Percentiles rank a stretch among this genome's conserved stretches.
phyloP scores from a whole-genome alignment of 2,888 invertebrate species.

The Calameuta idolon region DNA sequence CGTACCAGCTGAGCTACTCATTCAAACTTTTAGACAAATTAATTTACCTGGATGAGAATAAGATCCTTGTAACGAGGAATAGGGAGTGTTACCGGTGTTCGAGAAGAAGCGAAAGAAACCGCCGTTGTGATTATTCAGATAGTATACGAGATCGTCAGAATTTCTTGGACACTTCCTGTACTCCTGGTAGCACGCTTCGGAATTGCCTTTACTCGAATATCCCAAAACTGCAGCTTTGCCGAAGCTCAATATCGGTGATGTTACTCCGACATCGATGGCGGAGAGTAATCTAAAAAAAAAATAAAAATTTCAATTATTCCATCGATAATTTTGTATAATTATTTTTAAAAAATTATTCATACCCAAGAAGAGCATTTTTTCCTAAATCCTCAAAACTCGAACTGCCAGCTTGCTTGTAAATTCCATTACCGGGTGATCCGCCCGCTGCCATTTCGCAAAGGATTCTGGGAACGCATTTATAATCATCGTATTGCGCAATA shows the following conservation, averaged over 20 bases:
- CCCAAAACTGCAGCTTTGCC: conserved; percentile 83
- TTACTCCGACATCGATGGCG: conserved; percentile 69
- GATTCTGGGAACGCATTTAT: conserved; percentile 82
- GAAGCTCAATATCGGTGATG: conserved; percentile 79
- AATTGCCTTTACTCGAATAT: conserved; percentile 75
- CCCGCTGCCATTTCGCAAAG: conserved; percentile 79
- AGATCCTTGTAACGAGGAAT: conserved; percentile 1
- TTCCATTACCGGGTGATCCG: conserved; percentile 48
- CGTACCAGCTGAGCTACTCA: neutral
- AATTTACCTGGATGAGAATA: neutral
- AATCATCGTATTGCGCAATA: conserved; percentile 79
- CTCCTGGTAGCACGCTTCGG: conserved; percentile 73
- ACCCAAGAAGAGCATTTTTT: conserved; percentile 72
- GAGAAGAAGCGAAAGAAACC: conserved; percentile 86
- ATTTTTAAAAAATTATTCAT: conserved; percentile 50
- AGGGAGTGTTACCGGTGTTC: conserved; percentile 6
- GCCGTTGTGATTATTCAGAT: conserved; percentile 87
- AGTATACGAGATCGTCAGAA: conserved; percentile 78
- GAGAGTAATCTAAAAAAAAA: conserved; percentile 70
- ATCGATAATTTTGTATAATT: conserved; percentile 17
- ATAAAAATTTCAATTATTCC: neutral
- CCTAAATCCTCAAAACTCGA: conserved; percentile 48
- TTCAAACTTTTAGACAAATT: neutral
- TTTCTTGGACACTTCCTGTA: conserved; percentile 82
- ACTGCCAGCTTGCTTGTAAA: conserved; percentile 42